Percentiles rank a stretch among this genome's conserved stretches.
These are phyloP conservation scores for Belgica antarctica DNA, from an alignment of 2,888 invertebrate genomes.

Conservation along the genomic window DNA sequence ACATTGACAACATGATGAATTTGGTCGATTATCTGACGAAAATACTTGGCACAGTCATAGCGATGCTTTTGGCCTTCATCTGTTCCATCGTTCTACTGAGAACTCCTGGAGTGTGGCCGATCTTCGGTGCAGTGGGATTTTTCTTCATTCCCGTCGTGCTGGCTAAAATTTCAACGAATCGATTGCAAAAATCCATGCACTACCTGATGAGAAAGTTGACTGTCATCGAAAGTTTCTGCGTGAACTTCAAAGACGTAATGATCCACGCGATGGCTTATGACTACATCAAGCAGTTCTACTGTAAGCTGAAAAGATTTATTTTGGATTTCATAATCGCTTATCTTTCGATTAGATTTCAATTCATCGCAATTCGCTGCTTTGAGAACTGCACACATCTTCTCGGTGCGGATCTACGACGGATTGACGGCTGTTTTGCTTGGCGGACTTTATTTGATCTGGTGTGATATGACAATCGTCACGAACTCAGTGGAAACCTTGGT, in stretches of 20 bases:
- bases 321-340: no score
- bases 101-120: constrained; percentile 43
- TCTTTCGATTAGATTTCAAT: constrained; percentile 29
- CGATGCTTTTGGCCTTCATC: constrained; percentile 32
- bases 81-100: constrained; percentile 36
- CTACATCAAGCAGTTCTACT: constrained; percentile 38
- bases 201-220: constrained; percentile 38
- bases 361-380: constrained; percentile 38
- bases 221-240: constrained; percentile 34
- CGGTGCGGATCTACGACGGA: constrained; percentile 31
- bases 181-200: constrained; percentile 35
- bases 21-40: constrained; percentile 43
- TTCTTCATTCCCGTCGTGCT: constrained; percentile 36
- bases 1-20: constrained; percentile 42
- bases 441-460: constrained; percentile 44
- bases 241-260: constrained; percentile 43
- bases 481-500: constrained; percentile 39
- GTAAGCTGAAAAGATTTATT: constrained; percentile 6
- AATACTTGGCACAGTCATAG: constrained; percentile 43
- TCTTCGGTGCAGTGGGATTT: constrained; percentile 43
- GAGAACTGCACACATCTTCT: constrained; percentile 4
- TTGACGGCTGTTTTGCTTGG: constrained; percentile 42
- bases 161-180: constrained; percentile 35
- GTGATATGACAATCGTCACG: constrained; percentile 43
- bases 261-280: constrained; percentile 30